Evolutionary conservation across 2,888 invertebrate genomes (phyloP).

Genomic region (Stenurella melanura): DNA sequence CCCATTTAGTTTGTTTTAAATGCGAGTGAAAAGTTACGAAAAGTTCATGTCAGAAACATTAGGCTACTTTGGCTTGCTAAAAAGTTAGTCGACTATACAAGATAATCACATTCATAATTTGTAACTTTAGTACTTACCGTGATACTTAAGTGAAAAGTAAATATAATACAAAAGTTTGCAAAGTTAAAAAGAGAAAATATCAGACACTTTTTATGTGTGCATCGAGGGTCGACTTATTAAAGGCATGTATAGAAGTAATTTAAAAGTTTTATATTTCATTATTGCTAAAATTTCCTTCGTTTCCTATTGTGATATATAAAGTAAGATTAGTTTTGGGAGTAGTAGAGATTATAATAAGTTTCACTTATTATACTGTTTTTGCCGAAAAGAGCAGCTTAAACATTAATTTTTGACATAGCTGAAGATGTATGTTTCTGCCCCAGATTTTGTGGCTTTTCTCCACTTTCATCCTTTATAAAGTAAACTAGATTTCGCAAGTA

Average conservation of each 20-base stretch:
- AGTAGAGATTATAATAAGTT: too few species aligned
- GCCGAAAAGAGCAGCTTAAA: too few species aligned
- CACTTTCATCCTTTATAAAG: too few species aligned
- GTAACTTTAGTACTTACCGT: background rate
- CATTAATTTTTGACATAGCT: too few species aligned
- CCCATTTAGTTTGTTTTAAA: slow-evolving; percentile 14
- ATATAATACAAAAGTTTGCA: background rate
- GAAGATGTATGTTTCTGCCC: too few species aligned
- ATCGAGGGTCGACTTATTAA: background rate
- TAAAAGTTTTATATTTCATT: too few species aligned
- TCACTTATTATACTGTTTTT: too few species aligned
- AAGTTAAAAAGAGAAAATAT: background rate
- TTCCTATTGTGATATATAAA: too few species aligned
- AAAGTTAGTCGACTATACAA: background rate
- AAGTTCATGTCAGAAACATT: slow-evolving; percentile 9
- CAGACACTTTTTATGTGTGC: background rate
- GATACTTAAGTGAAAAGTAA: background rate
- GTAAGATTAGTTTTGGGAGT: too few species aligned
- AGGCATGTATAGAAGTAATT: background rate
- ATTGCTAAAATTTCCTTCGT: too few species aligned
- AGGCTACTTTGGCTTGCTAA: background rate
- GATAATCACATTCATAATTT: background rate
- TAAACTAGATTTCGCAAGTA: too few species aligned
- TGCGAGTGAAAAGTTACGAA: background rate
- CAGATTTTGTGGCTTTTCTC: too few species aligned